Evolutionary conservation across 2,797 vertebrate species (phyloP).

Genomic region (Malurus leucopterus): DNA sequence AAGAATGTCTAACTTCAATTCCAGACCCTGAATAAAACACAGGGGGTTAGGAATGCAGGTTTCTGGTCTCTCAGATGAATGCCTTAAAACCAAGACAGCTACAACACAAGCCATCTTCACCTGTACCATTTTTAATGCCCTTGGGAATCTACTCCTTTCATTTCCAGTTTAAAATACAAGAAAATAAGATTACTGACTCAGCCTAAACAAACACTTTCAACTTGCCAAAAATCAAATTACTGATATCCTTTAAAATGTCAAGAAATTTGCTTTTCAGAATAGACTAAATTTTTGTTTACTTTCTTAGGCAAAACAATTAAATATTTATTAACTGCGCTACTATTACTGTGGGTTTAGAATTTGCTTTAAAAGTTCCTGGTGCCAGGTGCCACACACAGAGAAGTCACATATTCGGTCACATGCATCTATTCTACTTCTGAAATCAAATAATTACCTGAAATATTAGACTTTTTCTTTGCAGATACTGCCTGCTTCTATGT

Average conservation of each 20-base stretch:
- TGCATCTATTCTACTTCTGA: background rate
- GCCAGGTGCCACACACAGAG: background rate
- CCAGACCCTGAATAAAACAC: background rate
- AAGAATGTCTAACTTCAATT: background rate
- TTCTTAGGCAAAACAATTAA: background rate
- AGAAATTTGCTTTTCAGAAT: background rate
- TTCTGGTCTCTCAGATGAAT: background rate
- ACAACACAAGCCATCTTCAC: background rate
- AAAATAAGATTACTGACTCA: background rate
- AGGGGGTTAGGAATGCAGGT: background rate
- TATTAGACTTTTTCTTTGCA: background rate
- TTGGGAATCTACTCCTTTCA: background rate
- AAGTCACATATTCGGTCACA: background rate
- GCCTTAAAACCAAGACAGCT: background rate
- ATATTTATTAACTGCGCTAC: background rate
- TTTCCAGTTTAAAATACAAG: background rate
- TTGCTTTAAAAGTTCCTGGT: background rate
- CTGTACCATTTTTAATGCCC: background rate
- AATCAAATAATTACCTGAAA: background rate
- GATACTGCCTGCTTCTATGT: background rate
- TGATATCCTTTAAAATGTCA: background rate
- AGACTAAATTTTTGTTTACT: background rate
- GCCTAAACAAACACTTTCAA: background rate
- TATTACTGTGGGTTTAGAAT: background rate
- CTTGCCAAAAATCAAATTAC: background rate